Base-by-base conservation (phyloP, 2,888 invertebrate species). In the Taphrorychus bicolor region DNA sequence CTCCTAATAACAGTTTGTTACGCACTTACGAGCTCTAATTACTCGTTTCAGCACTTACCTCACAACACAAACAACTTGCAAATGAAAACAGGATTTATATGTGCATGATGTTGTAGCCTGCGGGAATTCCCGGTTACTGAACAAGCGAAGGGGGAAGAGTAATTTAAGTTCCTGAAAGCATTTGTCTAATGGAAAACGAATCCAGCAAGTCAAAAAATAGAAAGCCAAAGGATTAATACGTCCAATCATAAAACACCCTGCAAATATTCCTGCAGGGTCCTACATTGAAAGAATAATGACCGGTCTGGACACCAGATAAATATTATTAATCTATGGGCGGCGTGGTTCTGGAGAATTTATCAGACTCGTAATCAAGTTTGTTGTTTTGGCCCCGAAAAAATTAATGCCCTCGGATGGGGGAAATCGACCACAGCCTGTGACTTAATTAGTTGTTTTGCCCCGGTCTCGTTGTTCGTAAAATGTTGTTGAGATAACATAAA, bases 341-440 rank as follows among this genome's bases (percentile, higher is more conserved):
- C 2, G n/a, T 40, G 40, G 48, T 48, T n/a, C 48, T 9, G n/a
- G 48, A 18, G 18, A 48, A 48, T 48, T 48, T 48, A 48, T 48
- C 18, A 48, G 48, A 16, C 48, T n/a, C 14, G 48, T 48, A 48
- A 48, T 48, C 18, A 48, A 48, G 48, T 48, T n/a, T 48, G 16
- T 16, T 48, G 48, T 48, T 48, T 9, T 48, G 48, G 48, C 48
- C 48, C 16, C 16, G 48, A 18, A 16, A 48, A 5, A 48, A 48
- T 48, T 48, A 16, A 48, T 17, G 16, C 9, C 16, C 16, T 16
- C 14, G 7, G 18, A 48, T 48, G 3, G 0, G 7, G 18, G 48
- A 48, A 48, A 48, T 48, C 48, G 18, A 3, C 48, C 48, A 45
- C 45, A 48, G 18, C 7, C n/a, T 48, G 11, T 16, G 48, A 48